Percentiles rank a stretch among this genome's conserved stretches.
phyloP scores from a whole-genome alignment of 2,797 vertebrate genomes.

The Echiichthys vipera region DNA sequence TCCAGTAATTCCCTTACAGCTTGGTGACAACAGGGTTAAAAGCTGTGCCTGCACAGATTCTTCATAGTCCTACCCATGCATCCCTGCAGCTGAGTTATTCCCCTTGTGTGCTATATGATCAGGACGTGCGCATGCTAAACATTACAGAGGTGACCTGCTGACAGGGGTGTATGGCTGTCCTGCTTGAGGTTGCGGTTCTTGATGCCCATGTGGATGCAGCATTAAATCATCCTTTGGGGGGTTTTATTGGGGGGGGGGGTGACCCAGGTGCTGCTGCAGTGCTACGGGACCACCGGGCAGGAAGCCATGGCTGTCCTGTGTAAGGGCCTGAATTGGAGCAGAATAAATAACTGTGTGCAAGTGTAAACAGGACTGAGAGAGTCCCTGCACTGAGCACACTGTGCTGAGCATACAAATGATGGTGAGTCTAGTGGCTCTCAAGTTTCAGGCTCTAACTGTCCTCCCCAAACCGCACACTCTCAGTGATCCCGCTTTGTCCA shows the following conservation, averaged over 20 bases:
- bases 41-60: constrained; percentile 59
- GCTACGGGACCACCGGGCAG: constrained; percentile 44
- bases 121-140: constrained; percentile 2
- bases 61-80: constrained; percentile 51
- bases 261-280: constrained; percentile 69
- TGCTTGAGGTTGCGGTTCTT: constrained; percentile 33
- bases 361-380: constrained; percentile 69
- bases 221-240: constrained; percentile 32
- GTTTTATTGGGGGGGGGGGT: constrained; percentile 24
- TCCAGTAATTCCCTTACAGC: neutral
- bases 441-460: constrained; percentile 59
- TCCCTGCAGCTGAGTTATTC: constrained; percentile 54
- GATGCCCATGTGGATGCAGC: constrained; percentile 43
- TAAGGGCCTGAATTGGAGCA: constrained; percentile 56
- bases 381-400: constrained; percentile 51
- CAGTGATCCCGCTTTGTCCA: constrained; percentile 29
- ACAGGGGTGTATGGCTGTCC: constrained; percentile 20
- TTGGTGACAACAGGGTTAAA: constrained; percentile 65
- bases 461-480: constrained; percentile 40
- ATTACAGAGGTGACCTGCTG: constrained; percentile 43
- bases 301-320: constrained; percentile 46
- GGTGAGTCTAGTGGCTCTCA: constrained; percentile 53
- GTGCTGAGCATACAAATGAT: constrained; percentile 79
- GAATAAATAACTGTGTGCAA: constrained; percentile 61
- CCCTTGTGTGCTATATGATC: constrained; percentile 4